Percentiles rank a stretch among this genome's conserved stretches.
Conservation (phyloP, 2,113 vertebrate species). For the Cepphus grylle region DNA sequence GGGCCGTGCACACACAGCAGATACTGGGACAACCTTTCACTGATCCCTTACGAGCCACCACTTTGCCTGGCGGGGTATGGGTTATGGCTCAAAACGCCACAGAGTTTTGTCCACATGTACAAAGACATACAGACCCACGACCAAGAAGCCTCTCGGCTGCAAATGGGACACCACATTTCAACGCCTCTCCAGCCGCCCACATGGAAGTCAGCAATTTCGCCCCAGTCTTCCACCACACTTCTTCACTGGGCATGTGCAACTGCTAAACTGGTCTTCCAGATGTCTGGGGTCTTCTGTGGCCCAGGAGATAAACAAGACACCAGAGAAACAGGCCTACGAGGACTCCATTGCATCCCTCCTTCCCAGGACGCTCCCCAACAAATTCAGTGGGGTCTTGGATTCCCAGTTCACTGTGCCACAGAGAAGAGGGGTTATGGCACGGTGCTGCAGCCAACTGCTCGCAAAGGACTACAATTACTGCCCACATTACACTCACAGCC, state of each 20-base stretch:
- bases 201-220: rapidly evolving
- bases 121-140: neutral
- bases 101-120: neutral
- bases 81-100: neutral
- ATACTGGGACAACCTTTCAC: neutral
- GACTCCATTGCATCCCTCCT: neutral
- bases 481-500: neutral
- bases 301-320: neutral
- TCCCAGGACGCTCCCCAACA: rapidly evolving
- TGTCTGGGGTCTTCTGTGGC: neutral
- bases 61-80: neutral
- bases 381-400: neutral
- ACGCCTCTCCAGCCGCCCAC: neutral
- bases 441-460: neutral
- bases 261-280: neutral
- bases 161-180: neutral
- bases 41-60: neutral
- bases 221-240: neutral
- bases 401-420: neutral
- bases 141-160: neutral
- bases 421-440: rapidly evolving
- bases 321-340: neutral
- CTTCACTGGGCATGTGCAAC: neutral
- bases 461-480: neutral
- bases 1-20: neutral